phyloP scores from a whole-genome alignment of 2,113 vertebrate species.

The Sinocyclocheilus grahami region DNA sequence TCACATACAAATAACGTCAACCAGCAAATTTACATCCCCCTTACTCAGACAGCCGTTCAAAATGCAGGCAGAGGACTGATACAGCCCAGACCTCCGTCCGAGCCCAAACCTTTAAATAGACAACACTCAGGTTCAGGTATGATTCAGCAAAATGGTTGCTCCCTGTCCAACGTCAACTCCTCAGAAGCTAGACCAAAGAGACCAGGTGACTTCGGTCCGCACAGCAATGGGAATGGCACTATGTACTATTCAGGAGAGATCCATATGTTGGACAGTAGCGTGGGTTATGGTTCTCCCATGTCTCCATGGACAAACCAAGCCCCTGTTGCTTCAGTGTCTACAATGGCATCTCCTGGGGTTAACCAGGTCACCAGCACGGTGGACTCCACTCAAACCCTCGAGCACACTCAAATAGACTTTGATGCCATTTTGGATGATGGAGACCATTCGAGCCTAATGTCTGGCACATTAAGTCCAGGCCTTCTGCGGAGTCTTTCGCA shows the following conservation, averaged over 20 bases:
- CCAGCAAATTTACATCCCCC: conserved; percentile 73
- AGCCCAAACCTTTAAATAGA: conserved; percentile 77
- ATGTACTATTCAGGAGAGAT: conserved; percentile 89
- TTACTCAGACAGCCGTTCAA: conserved; percentile 69
- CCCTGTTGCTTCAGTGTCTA: conserved; percentile 68
- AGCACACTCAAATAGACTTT: conserved; percentile 92
- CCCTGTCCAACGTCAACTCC: conserved; percentile 67
- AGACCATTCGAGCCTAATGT: conserved; percentile 96
- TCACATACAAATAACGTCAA: conserved; percentile 68
- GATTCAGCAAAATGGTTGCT: conserved; percentile 76
- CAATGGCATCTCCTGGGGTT: conserved; percentile 86
- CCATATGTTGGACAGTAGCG: conserved; percentile 85
- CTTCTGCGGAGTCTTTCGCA: conserved; percentile 95
- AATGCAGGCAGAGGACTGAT: conserved; percentile 71
- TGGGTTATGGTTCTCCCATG: conserved; percentile 69
- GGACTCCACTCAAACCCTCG: conserved; percentile 87
- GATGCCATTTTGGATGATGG: conserved; percentile 96
- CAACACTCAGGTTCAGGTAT: conserved; percentile 71
- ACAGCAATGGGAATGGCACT: conserved; percentile 69
- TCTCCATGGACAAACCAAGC: conserved; percentile 73
- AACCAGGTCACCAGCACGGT: conserved; percentile 96
- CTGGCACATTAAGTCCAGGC: conserved; percentile 90
- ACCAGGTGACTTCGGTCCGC: conserved; percentile 60
- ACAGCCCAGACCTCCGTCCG: conserved; percentile 85
- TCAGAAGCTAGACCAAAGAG: conserved; percentile 82